Conservation (phyloP, 2,888 invertebrate genomes). For the Scrobipalpa costella region DNA sequence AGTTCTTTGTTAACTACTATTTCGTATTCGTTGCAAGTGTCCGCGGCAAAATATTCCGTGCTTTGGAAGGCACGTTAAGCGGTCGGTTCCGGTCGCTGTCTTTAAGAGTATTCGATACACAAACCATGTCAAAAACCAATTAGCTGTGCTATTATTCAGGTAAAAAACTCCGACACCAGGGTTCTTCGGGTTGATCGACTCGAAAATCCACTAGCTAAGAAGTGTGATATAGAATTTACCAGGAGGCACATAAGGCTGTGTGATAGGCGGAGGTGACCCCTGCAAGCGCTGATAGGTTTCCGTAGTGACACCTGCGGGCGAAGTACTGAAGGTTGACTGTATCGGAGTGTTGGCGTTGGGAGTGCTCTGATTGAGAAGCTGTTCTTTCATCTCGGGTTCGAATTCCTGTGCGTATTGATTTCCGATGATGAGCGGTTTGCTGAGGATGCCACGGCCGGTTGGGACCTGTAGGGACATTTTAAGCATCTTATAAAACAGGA, state of each 20-base stretch:
- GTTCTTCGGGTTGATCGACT: too few relatives aligned
- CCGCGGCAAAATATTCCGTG: too few relatives aligned
- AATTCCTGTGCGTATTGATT: constrained; percentile 76
- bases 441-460: constrained; percentile 67
- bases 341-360: constrained; percentile 38
- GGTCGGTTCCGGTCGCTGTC: too few relatives aligned
- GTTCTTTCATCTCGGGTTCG: constrained; percentile 69
- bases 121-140: too few relatives aligned
- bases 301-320: constrained; percentile 49
- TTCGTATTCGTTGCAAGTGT: too few relatives aligned
- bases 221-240: too few relatives aligned
- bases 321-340: constrained; percentile 45
- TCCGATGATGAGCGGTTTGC: constrained; percentile 71
- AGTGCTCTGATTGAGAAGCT: constrained; percentile 36
- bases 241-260: constrained; percentile 69
- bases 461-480: constrained; percentile 50
- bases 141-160: too few relatives aligned
- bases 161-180: too few relatives aligned
- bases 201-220: too few relatives aligned
- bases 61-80: too few relatives aligned
- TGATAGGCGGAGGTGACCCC: constrained; percentile 64
- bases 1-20: too few relatives aligned
- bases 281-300: constrained; percentile 62
- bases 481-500: neutral
- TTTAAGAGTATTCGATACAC: too few relatives aligned